phyloP scores from a whole-genome alignment of 2,797 vertebrate genomes.

The Lagorchestes hirsutus region DNA sequence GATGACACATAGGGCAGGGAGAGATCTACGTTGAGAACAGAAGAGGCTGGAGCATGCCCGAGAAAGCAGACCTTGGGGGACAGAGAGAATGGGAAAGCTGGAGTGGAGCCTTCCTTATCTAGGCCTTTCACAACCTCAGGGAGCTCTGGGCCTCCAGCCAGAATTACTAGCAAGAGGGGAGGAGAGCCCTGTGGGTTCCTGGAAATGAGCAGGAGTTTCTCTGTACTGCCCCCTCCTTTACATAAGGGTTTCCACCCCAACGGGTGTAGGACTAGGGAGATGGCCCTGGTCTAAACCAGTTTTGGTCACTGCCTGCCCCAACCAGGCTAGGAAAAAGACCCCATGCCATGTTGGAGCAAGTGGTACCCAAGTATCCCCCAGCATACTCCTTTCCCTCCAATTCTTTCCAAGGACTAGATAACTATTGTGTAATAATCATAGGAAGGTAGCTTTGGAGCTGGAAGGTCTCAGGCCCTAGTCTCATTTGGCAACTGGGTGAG shows the following conservation, averaged over 20 bases:
- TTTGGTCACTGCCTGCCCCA: not conserved
- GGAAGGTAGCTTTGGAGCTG: not conserved
- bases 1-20: not conserved
- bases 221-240: not conserved
- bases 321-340: not conserved
- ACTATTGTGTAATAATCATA: no score
- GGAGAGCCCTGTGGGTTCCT: not conserved
- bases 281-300: not conserved
- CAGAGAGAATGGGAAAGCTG: not conserved
- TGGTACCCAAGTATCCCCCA: not conserved
- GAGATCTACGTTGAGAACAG: not conserved
- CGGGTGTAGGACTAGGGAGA: not conserved
- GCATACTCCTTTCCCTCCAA: not conserved
- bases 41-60: conserved; percentile 6
- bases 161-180: not conserved
- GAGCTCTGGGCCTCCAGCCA: not conserved
- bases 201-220: not conserved
- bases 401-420: not conserved
- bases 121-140: not conserved
- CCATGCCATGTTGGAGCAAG: no score
- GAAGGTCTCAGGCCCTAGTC: not conserved
- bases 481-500: not conserved
- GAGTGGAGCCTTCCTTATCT: conserved; percentile 24
- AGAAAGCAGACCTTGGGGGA: not conserved
- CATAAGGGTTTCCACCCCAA: not conserved